Evolutionary conservation across 1,140 invertebrate species (phyloP).

Genomic region (Ylistrum balloti): DNA sequence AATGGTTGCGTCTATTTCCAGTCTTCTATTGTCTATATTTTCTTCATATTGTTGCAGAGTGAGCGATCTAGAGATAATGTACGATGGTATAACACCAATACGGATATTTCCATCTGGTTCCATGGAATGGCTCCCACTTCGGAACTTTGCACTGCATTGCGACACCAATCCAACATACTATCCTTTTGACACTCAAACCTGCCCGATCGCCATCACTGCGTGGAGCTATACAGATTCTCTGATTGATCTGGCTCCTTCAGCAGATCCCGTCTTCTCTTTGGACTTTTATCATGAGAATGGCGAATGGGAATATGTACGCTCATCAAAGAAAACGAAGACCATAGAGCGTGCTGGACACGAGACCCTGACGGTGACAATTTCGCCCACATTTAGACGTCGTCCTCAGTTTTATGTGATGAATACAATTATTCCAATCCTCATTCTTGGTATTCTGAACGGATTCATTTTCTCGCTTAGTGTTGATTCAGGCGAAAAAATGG

Average conservation of each 20-base stretch:
- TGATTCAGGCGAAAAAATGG: conserved; percentile 68
- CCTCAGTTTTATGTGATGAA: conserved; percentile 45
- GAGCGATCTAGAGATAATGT: not conserved
- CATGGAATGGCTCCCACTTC: not conserved
- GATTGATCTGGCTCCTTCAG: not conserved
- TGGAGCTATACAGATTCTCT: not conserved
- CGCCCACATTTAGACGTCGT: conserved; percentile 31
- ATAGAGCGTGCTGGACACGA: not conserved
- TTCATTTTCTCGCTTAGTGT: conserved; percentile 63
- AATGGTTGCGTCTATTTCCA: no score
- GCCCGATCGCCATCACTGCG: not conserved
- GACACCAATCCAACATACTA: conserved; percentile 38
- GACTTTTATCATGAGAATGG: conserved; percentile 45
- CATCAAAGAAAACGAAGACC: not conserved
- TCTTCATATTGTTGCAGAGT: no score
- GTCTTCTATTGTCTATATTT: no score
- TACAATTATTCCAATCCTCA: not conserved
- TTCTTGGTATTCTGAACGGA: conserved; percentile 54
- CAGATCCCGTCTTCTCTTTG: not conserved
- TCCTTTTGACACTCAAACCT: conserved; percentile 47
- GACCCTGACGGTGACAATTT: not conserved
- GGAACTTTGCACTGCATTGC: not conserved
- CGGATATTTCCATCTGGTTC: not conserved
- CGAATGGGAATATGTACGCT: conserved; percentile 44
- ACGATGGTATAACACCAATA: not conserved